Conservation (phyloP, 2,797 vertebrate genomes). For the Apodemus agrarius region DNA sequence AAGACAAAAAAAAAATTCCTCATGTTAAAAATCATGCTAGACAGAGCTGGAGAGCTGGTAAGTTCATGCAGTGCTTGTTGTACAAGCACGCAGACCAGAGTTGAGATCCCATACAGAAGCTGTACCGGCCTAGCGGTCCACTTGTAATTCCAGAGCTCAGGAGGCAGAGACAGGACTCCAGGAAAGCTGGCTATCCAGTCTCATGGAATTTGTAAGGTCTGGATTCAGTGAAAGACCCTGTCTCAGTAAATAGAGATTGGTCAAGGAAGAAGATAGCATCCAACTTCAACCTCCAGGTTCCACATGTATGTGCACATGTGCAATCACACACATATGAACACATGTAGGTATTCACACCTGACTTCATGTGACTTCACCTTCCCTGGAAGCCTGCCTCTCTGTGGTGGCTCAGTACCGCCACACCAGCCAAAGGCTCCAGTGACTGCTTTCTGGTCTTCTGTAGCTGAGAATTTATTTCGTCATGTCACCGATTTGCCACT, state of each 20-base stretch:
- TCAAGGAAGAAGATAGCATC: neutral
- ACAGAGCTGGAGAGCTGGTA: neutral
- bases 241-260: neutral
- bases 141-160: neutral
- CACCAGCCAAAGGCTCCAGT: neutral
- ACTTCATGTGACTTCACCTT: neutral
- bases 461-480: neutral
- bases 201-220: neutral
- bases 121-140: neutral
- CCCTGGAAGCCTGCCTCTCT: neutral
- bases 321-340: neutral
- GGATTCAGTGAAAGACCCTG: neutral
- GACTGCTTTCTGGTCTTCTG: neutral
- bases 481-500: neutral
- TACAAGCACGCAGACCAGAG: too few species aligned
- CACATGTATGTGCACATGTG: neutral
- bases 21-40: neutral
- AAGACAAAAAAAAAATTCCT: constrained; percentile 58
- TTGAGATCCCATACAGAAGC: neutral
- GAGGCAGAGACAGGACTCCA: neutral
- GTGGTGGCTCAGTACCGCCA: neutral
- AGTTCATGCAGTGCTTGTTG: neutral
- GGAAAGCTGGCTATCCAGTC: neutral
- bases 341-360: neutral
- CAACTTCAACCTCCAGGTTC: neutral